These are phyloP conservation scores for Scaptomyza parva DNA, from an alignment of 2,888 invertebrate species.

Conservation along the genomic window DNA sequence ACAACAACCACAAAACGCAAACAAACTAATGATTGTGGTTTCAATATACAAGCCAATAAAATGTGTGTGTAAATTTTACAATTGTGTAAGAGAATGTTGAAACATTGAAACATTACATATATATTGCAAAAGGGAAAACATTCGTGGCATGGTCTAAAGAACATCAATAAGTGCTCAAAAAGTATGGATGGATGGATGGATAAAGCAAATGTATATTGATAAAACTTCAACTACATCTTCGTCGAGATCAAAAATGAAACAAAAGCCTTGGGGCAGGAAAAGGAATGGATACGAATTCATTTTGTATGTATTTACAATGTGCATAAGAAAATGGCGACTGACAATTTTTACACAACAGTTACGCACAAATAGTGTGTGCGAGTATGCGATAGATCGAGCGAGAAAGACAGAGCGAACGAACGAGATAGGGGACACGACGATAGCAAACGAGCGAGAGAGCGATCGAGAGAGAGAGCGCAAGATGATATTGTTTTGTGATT, in stretches of 20 bases:
- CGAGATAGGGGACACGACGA: slow-evolving; percentile 20
- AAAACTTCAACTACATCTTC: too few species aligned
- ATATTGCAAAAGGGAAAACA: neutral
- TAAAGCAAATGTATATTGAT: too few species aligned
- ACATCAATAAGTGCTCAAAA: too few species aligned
- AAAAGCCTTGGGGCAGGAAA: too few species aligned
- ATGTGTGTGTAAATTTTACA: neutral
- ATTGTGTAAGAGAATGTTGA: neutral
- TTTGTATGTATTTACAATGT: neutral
- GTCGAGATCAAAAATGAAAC: too few species aligned
- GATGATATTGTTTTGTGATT: slow-evolving; percentile 16
- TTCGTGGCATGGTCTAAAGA: too few species aligned
- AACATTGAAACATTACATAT: slow-evolving; percentile 16
- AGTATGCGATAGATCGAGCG: slow-evolving; percentile 4
- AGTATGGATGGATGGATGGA: too few species aligned
- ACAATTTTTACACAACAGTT: slow-evolving; percentile 6
- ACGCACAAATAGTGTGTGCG: neutral
- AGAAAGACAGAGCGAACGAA: slow-evolving; percentile 3
- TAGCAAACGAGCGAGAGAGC: slow-evolving; percentile 8
- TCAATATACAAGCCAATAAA: neutral
- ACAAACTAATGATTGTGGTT: neutral
- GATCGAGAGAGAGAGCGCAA: slow-evolving; percentile 6
- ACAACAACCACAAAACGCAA: too few species aligned
- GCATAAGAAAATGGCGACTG: slow-evolving; percentile 7
- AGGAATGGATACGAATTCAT: too few species aligned